Percentiles rank a stretch among this genome's conserved stretches.
Conservation (phyloP, 1,140 invertebrate genomes). For the Propsilocerus akamusi region DNA sequence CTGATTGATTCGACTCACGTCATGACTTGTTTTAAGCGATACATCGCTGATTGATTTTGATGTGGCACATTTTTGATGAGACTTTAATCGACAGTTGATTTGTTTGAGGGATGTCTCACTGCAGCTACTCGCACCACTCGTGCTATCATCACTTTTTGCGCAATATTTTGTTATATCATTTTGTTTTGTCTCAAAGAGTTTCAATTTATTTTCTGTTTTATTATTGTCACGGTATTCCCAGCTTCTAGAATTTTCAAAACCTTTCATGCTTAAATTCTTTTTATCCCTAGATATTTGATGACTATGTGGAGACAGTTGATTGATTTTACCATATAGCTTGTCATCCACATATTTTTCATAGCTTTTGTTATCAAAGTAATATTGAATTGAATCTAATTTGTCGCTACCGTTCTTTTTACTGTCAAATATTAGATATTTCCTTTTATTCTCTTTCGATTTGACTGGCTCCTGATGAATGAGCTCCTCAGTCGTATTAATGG, state of each 20-base stretch:
- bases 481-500: not conserved
- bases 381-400: conserved; percentile 5
- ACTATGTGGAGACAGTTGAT: not conserved
- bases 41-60: not conserved
- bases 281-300: not conserved
- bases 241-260: not conserved
- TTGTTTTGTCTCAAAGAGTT: not conserved
- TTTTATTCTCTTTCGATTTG: not conserved
- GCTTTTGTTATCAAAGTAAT: conserved; percentile 7
- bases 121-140: not conserved
- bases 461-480: not conserved
- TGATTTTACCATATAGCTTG: conserved; percentile 6
- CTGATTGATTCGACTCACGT: not conserved
- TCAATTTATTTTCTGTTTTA: not conserved
- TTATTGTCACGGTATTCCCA: not conserved
- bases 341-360: conserved; percentile 6
- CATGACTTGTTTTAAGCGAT: not conserved
- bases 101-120: not conserved
- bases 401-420: not conserved
- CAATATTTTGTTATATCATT: not conserved
- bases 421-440: conserved; percentile 5
- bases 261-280: not conserved
- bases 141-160: not conserved
- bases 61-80: not conserved
- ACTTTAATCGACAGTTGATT: not conserved